Conservation (phyloP, 2,113 vertebrate genomes). For the Chroicocephalus ridibundus region DNA sequence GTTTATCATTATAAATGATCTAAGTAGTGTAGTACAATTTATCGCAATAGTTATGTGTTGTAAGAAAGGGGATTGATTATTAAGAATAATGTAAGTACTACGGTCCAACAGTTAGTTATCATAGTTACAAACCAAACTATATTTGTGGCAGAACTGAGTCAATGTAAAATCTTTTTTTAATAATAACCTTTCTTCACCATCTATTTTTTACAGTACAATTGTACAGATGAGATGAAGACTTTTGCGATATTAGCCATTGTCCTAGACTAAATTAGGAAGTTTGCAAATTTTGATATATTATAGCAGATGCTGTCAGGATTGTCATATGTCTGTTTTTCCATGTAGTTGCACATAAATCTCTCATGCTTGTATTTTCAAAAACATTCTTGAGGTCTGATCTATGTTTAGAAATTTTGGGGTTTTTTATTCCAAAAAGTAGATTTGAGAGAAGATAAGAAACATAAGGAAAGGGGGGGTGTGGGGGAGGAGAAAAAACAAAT, state of each 20-base stretch:
- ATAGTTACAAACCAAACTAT: not conserved
- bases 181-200: not conserved
- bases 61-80: not conserved
- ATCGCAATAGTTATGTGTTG: not conserved
- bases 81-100: not conserved
- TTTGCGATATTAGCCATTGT: not conserved
- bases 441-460: not conserved
- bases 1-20: not conserved
- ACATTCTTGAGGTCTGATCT: not conserved
- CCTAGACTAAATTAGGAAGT: not conserved
- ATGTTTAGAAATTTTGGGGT: not conserved
- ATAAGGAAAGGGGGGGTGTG: accelerated
- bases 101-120: not conserved
- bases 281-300: not conserved
- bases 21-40: not conserved
- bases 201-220: not conserved
- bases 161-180: not conserved
- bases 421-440: not conserved
- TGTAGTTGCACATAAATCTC: not conserved
- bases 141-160: not conserved
- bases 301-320: not conserved
- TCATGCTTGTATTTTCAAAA: not conserved
- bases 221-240: not conserved
- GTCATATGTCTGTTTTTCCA: not conserved
- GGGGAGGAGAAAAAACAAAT: not conserved